Base-by-base conservation (phyloP, 2,888 invertebrate species). In the Dione vanillae region DNA sequence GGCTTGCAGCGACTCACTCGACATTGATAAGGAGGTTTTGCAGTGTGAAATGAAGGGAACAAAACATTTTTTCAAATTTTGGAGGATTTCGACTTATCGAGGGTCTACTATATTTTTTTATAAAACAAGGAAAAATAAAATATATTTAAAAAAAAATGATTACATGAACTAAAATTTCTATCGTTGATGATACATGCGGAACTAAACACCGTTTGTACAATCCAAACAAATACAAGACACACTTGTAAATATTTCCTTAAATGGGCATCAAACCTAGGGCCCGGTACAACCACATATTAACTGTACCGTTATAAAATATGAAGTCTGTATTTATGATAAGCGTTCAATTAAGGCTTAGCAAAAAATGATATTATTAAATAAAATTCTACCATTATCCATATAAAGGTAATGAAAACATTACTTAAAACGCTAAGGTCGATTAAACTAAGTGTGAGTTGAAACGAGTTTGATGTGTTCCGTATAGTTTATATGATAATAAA, bases 371-470 rank as follows among this genome's bases (percentile, higher is more conserved):
- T 45, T 64, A 51, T 37, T 64, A n/a, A 43, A 59, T 66, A 56
- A 69, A 61, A 66, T 72, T 66, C 72, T 65, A 69, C 41, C 69
- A 69, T 65, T 49, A 14, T 27, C 62, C 52, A 20, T 68, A 58
- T 56, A 71, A n/a, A 69, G 49, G 66, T 61, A 66, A 66, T 72
- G 66, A 66, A 70, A 70, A 70, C 52, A 69, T 71, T 64, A 49
- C 37, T 19, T 35, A 35, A 35, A 12, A 35, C 6, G 35, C 19
- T 40, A 58, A 19, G 11, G 19, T 11, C 16, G 37, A 40, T 16
- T 41, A 2, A 59, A 8, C 14, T 20, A 10, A 27, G 20, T 20
- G 56, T 37, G 37, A 41, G 20, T n/a, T n/a, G 20, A 14, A 14
- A 19, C 0, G 20, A 19, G 0, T 40, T 8, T 19, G 1, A 56